Conservation (phyloP, 2,797 vertebrate genomes). For the Iguana delicatissima region DNA sequence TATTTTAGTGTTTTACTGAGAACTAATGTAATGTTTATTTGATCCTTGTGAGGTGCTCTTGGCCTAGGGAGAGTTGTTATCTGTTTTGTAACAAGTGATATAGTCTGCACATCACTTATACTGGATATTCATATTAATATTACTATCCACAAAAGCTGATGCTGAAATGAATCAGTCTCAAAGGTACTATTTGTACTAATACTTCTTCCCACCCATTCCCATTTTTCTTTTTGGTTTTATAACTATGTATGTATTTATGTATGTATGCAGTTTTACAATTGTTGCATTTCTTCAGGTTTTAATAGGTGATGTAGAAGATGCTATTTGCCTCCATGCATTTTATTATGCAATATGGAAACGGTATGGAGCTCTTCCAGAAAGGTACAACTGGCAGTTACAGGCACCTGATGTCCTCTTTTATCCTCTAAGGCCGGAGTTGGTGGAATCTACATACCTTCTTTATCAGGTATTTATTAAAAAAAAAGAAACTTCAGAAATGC, state of each 20-base stretch:
- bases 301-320: slow-evolving; percentile 97
- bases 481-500: not conserved
- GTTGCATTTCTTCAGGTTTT: slow-evolving; percentile 84
- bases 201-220: too few relatives aligned
- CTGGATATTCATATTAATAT: too few relatives aligned
- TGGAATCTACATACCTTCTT: slow-evolving; percentile 96
- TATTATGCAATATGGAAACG: slow-evolving; percentile 99
- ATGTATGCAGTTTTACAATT: accelerated
- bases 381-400: slow-evolving; percentile 98
- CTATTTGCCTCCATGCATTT: slow-evolving; percentile 98
- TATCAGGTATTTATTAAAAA: slow-evolving; percentile 88
- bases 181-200: too few relatives aligned
- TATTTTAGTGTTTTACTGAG: not conserved
- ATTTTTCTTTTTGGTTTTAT: not conserved
- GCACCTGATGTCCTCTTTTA: slow-evolving; percentile 97
- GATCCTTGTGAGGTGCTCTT: not conserved
- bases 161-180: not conserved
- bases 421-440: slow-evolving; percentile 94
- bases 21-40: not conserved
- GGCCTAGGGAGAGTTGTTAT: not conserved
- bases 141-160: too few relatives aligned
- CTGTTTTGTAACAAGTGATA: not conserved
- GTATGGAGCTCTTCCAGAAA: slow-evolving; percentile 95
- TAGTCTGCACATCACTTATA: too few relatives aligned
- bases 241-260: not conserved